These are phyloP conservation scores for Drosophila helvetica DNA, from an alignment of 2,888 invertebrate genomes.

Conservation along the genomic window DNA sequence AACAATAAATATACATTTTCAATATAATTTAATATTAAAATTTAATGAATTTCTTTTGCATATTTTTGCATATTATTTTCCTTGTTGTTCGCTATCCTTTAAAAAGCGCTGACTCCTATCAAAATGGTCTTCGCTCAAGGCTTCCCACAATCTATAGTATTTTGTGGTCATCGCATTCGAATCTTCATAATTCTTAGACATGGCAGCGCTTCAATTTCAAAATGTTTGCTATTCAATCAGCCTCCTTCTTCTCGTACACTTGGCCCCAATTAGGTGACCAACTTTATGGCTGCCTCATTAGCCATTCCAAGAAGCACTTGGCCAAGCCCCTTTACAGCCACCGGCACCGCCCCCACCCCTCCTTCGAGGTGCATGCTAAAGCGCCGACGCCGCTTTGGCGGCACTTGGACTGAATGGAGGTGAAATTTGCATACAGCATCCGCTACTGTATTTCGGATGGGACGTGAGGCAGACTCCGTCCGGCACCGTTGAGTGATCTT, in stretches of 20 bases:
- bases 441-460: conserved; percentile 67
- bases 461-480: conserved; percentile 59
- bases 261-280: conserved; percentile 71
- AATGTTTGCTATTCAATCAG: conserved; percentile 51
- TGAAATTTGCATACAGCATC: conserved; percentile 78
- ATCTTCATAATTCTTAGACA: background rate
- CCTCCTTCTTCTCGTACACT: conserved; percentile 40
- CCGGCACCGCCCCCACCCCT: background rate
- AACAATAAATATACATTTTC: background rate
- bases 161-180: too few relatives aligned
- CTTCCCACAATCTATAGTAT: too few relatives aligned
- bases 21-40: background rate
- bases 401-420: conserved; percentile 63
- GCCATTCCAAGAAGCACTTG: conserved; percentile 71
- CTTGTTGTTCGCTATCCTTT: too few relatives aligned
- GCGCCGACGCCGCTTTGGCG: conserved; percentile 66
- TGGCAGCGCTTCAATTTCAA: conserved; percentile 42
- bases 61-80: background rate
- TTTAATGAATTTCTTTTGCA: background rate
- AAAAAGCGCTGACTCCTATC: too few relatives aligned
- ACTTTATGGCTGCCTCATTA: conserved; percentile 65
- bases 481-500: conserved; percentile 41
- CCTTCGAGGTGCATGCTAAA: conserved; percentile 58
- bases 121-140: background rate
- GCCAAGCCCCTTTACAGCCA: conserved; percentile 54